Evolutionary conservation across 1,140 invertebrate genomes (phyloP).

Genomic region (Drosophila kohkoa): DNA sequence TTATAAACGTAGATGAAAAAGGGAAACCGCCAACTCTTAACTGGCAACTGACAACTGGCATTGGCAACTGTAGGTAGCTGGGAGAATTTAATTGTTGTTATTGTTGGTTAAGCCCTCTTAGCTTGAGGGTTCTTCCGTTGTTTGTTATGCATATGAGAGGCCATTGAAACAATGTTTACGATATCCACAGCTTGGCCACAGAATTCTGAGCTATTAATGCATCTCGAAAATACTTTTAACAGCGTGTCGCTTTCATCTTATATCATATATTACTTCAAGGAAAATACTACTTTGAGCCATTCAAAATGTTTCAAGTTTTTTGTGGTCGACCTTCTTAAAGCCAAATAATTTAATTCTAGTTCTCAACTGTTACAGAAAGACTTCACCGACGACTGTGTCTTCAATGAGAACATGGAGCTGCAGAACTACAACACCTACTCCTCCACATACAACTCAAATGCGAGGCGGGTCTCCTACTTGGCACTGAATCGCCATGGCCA

Average conservation of each 20-base stretch:
- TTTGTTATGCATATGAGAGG: constrained; percentile 48
- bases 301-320: not conserved
- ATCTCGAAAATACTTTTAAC: constrained; percentile 20
- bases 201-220: constrained; percentile 5
- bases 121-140: constrained; percentile 11
- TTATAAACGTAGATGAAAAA: constrained; percentile 49
- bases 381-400: constrained; percentile 93
- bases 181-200: constrained; percentile 7
- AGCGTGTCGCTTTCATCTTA: constrained; percentile 12
- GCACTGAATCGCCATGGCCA: constrained; percentile 90
- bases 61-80: constrained; percentile 44
- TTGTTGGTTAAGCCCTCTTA: not conserved
- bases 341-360: constrained; percentile 76
- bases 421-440: constrained; percentile 95
- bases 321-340: constrained; percentile 34
- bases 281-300: not conserved
- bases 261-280: not conserved
- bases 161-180: constrained; percentile 13
- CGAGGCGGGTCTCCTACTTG: constrained; percentile 90
- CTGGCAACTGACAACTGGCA: constrained; percentile 15
- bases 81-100: constrained; percentile 9
- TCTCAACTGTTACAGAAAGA: constrained; percentile 90
- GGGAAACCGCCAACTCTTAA: constrained; percentile 28
- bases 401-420: constrained; percentile 93
- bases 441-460: constrained; percentile 90